Conservation (phyloP, 2,888 invertebrate species). For the Drosophila flavopinicola region DNA sequence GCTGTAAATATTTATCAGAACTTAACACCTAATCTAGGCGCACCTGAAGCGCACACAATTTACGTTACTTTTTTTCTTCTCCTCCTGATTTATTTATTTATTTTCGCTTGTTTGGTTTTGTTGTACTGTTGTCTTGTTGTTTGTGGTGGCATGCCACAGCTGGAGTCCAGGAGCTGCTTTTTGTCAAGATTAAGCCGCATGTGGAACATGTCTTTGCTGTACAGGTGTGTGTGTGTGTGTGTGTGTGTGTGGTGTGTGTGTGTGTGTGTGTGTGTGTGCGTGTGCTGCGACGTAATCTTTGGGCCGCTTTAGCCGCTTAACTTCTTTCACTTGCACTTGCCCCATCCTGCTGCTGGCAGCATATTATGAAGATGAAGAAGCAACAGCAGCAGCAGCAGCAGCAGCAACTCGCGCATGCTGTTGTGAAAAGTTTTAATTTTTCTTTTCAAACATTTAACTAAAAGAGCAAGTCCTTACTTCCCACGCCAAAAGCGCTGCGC, state of each 20-base stretch:
- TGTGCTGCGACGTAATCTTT: constrained; percentile 51
- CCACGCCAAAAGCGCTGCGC: constrained; percentile 27
- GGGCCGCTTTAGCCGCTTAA: constrained; percentile 68
- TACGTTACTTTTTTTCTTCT: too few relatives aligned
- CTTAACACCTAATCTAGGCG: constrained; percentile 16
- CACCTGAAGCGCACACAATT: constrained; percentile 15
- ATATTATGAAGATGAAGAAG: constrained; percentile 52
- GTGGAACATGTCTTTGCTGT: constrained; percentile 40
- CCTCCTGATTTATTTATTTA: too few relatives aligned
- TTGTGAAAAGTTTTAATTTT: constrained; percentile 80
- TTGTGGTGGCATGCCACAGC: constrained; percentile 38
- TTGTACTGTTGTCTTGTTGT: constrained; percentile 7
- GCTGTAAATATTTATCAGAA: constrained; percentile 21
- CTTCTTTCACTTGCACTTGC: constrained; percentile 74
- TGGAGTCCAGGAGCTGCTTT: constrained; percentile 38
- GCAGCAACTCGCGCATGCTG: constrained; percentile 62
- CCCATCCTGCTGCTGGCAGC: constrained; percentile 42
- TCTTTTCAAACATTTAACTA: constrained; percentile 80
- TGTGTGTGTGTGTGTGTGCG: constrained; percentile 8
- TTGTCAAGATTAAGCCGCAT: constrained; percentile 56
- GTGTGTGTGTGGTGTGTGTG: constrained; percentile 2
- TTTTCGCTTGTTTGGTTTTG: background rate
- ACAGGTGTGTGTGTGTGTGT: constrained; percentile 7
- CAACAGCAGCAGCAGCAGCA: constrained; percentile 11
- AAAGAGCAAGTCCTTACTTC: constrained; percentile 69